A percentile compares a stretch with the other conserved stretches of the same genome.
phyloP scores from a whole-genome alignment of 1,140 invertebrate genomes.

The Brachionus plicatilis region DNA sequence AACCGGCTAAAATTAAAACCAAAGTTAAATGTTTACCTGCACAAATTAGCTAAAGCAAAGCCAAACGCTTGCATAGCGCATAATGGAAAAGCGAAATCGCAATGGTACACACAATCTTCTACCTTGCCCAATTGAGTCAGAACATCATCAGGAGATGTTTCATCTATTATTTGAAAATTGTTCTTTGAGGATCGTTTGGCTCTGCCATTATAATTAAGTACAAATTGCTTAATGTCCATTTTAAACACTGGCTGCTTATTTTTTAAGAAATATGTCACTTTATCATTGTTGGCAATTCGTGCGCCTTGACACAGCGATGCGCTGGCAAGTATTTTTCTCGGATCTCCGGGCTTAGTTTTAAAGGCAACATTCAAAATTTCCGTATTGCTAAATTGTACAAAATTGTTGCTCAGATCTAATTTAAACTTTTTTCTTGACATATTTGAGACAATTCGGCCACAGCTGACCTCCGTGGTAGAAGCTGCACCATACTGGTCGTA shows the following conservation, averaged over 20 bases:
- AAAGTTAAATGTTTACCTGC: background rate
- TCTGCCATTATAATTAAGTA: conserved; percentile 17
- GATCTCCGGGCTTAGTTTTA: background rate
- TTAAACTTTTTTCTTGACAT: conserved; percentile 35
- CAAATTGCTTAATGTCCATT: background rate
- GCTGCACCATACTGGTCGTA: conserved; percentile 2
- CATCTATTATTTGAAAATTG: conserved; percentile 39
- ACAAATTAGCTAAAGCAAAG: conserved; percentile 31
- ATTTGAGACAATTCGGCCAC: conserved; percentile 15
- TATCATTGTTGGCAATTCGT: background rate
- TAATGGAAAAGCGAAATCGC: conserved; percentile 32
- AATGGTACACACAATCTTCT: background rate
- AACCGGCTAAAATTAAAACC: background rate
- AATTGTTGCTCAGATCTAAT: conserved; percentile 26
- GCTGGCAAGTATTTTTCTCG: conserved; percentile 15
- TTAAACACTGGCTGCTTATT: conserved; percentile 6
- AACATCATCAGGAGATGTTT: conserved; percentile 28
- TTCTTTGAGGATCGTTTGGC: conserved; percentile 21
- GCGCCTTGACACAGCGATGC: background rate
- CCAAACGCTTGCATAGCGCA: conserved; percentile 37
- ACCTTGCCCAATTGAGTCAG: conserved; percentile 25
- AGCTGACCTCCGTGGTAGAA: background rate
- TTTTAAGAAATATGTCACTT: conserved; percentile 38
- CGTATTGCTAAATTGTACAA: conserved; percentile 23
- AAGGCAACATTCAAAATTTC: background rate